Base-by-base conservation (phyloP, 2,888 invertebrate species). In the Congeria kusceri region DNA sequence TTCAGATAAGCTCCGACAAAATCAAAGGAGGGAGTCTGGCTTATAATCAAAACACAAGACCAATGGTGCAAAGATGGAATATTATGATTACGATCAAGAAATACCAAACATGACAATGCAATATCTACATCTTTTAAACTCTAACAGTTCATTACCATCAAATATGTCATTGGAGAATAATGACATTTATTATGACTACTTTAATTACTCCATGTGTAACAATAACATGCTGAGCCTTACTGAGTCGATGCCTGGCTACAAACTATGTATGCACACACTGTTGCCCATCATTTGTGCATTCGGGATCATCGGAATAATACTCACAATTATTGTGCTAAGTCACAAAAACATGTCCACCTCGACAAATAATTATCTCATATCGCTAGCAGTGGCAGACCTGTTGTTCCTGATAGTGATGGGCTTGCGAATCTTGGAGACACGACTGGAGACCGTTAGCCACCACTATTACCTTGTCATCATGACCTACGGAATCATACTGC, bases 261-360 rank as follows among this genome's bases (percentile, higher is more conserved):
- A 65, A n/a, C 32, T 80, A 3, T 80, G 75, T 29, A 70, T 80
- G 28, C 75, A 80, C 27, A 76, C 77, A 18, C 66, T 91, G 0
- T 78, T 90, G 44, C 92, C 92, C 0, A 75, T 89, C 7, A 80
- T 92, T 18, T 90, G 91, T 67, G 65, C 86, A 1, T 70, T 86
- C 46, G 92, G 92, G 5, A 91, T 93, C 53, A 70, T 91, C 1
- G 93, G 92, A 13, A 92, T 92, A 20, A 80, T 90, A 9, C 74
- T 92, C 5, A 93, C 93, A 0, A 87, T 93, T 47, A 86, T 92
- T 25, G 92, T 93, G 4, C 84, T 93, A 5, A 91, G 90, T 61
- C 83, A 89, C 3, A 92, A 92, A 77, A 90, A 89, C 58, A 93
- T 93, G 92, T 89, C 88, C 62, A 93, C 92, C 11, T 92, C 92